Base-by-base conservation (phyloP, 2,888 invertebrate genomes). In the Digitonthophagus gazella region DNA sequence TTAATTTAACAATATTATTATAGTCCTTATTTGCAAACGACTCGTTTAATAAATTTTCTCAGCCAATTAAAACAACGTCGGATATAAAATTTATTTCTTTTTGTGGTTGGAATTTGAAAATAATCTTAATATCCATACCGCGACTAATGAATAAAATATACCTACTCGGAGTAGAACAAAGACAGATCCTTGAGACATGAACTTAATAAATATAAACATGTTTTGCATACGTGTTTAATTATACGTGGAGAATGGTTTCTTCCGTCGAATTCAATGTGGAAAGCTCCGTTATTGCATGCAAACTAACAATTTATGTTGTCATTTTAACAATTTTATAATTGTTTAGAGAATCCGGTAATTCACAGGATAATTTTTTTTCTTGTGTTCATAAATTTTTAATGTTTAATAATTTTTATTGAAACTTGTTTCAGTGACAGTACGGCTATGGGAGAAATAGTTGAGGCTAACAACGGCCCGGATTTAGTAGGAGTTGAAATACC, bases 401-500 rank as follows among this genome's bases (percentile, higher is more conserved):
- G n/a, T n/a, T n/a, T n/a, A n/a, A n/a, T n/a, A n/a, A n/a, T 15
- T 69, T 72, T 71, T 66, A 72, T n/a, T n/a, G n/a, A n/a, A n/a
- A n/a, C 74, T 74, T 70, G 64, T 83, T 82, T 3, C 79, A 85
- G 85, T 77, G 85, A 85, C 75, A 77, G 76, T 70, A 76, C 80
- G 71, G 76, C 79, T 70, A 83, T 81, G 80, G 80, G 82, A 66
- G 84, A 82, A 71, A 77, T 81, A 74, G 76, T 77, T 28, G 78
- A 71, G 44, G 68, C 75, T 72, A 69, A 77, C 67, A 79, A 82
- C 74, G 80, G 82, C 14, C 81, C 82, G 68, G 83, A 82, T 73
- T 74, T 83, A 68, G 82, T 83, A 11, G 82, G 82, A 8, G 81
- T 82, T 15, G 81, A 82, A 72, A 75, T 81, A 70, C 80, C 82